Base-by-base conservation (phyloP, 2,113 vertebrate genomes). In the Paraplagusia blochii region DNA sequence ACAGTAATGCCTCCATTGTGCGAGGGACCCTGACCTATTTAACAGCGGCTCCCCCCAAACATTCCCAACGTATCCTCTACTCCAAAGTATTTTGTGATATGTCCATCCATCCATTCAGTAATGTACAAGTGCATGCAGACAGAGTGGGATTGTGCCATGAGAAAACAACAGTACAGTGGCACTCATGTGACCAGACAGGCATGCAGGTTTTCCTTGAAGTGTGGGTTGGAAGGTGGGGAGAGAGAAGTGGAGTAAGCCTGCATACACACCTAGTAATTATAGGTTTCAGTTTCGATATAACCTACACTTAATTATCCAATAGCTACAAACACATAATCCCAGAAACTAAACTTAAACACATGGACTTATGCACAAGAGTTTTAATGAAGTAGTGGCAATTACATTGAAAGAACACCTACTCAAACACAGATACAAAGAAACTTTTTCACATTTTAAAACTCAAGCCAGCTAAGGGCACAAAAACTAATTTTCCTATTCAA, bases 141-240 rank as follows among this genome's bases (percentile, higher is more conserved):
- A 88, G 39, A 63, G 44, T 91, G 91, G 88, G 92, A 90, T 86
- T 90, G 90, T 0, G 83, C 90, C 77, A 94, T 94, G 91, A 93
- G 90, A 92, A 94, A 94, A 94, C 84, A 93, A 92, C 89, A 88
- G 91, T 83, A 46, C 92, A 86, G 72, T 87, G 92, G 69, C 3
- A 87, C 89, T 66, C 93, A 95, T 91, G 92, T 95, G 75, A 95
- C 92, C 66, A 53, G 51, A 68, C 53, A 73, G 64, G 48, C 59
- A 58, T 60, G 72, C 77, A 93, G 78, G 29, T 92, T 47, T 63
- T 80, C 69, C 76, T 86, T 83, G 68, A 80, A 80, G 79, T 61
- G 39, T 54, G 45, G 33, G 33, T 40, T 64, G 54, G 11, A 15
- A 46, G 7, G 17, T 14, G 65, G 46, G 6, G 58, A 17, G 54